Percentiles rank a stretch among this genome's conserved stretches.
phyloP scores from a whole-genome alignment of 2,113 vertebrate species.

The Dicaeum eximium region DNA sequence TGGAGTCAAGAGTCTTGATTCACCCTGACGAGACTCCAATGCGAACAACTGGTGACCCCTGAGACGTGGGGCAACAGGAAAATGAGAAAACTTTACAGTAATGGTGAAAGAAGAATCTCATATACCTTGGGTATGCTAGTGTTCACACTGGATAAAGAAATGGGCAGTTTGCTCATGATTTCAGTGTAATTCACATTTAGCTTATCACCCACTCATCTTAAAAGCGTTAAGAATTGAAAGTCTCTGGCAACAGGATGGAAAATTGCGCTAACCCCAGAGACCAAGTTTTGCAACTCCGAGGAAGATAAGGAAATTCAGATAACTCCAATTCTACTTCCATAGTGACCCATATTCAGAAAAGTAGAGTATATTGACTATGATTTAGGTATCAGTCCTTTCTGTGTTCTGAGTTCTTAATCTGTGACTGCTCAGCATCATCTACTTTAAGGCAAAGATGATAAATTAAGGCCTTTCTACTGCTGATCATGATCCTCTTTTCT shows the following conservation, averaged over 20 bases:
- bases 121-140: background rate
- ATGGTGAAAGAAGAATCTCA: background rate
- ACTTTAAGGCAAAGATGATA: background rate
- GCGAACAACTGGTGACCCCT: too few relatives aligned
- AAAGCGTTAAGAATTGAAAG: background rate
- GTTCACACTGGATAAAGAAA: background rate
- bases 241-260: background rate
- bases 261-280: background rate
- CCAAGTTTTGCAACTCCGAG: fast-evolving
- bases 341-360: background rate
- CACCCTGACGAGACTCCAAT: too few relatives aligned
- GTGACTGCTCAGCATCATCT: background rate
- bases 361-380: background rate
- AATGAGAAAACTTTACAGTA: background rate
- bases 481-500: background rate
- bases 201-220: background rate
- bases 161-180: background rate
- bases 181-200: background rate
- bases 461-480: background rate
- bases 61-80: too few relatives aligned
- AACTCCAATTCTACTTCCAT: background rate
- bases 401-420: background rate
- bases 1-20: too few relatives aligned
- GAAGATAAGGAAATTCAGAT: background rate
- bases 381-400: background rate